Evolutionary conservation across 2,113 vertebrate genomes (phyloP).

Genomic region (Columba livia): DNA sequence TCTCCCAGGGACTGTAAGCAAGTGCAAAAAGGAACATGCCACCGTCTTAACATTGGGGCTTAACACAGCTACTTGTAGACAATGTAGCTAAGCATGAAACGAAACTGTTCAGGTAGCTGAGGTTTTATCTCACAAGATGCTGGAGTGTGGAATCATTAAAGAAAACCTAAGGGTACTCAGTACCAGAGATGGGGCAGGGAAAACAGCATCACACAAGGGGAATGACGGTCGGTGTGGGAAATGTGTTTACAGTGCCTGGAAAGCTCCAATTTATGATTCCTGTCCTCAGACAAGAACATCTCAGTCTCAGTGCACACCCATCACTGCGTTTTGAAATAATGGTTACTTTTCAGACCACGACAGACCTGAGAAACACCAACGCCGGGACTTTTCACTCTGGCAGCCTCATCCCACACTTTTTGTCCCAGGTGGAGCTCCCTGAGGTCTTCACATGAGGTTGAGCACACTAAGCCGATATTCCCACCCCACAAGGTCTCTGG

Average conservation of each 20-base stretch:
- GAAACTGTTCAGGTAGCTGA: neutral
- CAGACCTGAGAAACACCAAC: neutral
- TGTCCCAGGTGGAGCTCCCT: neutral
- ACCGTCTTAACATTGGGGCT: neutral
- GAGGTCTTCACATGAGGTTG: neutral
- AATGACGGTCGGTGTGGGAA: neutral
- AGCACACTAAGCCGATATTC: accelerated
- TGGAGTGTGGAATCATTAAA: neutral
- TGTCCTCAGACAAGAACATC: neutral
- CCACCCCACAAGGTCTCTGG: accelerated
- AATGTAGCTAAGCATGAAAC: neutral
- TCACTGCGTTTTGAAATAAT: neutral
- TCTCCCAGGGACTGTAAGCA: neutral
- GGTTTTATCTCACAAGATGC: neutral
- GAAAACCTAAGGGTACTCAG: neutral
- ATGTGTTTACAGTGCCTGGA: neutral
- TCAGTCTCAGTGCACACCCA: neutral
- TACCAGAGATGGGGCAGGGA: neutral
- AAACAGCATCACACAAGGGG: neutral
- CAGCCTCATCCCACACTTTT: neutral
- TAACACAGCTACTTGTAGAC: neutral
- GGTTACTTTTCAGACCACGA: neutral
- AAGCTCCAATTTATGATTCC: neutral
- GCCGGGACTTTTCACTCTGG: neutral
- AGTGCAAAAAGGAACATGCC: neutral